Evolutionary conservation across 1,140 invertebrate genomes (phyloP).

Genomic region (Euborellia annulipes): DNA sequence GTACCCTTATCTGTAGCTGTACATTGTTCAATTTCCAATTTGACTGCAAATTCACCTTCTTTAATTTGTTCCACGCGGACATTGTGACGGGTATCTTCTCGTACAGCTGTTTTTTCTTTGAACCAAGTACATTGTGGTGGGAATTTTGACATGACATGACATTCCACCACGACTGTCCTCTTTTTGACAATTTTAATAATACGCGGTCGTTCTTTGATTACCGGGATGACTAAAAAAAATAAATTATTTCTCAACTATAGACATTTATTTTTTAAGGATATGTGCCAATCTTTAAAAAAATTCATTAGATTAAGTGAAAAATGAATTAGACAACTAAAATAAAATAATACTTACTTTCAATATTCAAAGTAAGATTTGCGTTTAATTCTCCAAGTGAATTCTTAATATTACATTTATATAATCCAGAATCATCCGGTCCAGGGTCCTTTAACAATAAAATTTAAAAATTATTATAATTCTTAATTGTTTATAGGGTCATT

Average conservation of each 20-base stretch:
- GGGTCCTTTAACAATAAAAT: slow-evolving; percentile 47
- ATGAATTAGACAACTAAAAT: slow-evolving; percentile 3
- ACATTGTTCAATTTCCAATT: slow-evolving; percentile 71
- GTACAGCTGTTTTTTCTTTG: slow-evolving; percentile 63
- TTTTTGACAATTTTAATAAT: slow-evolving; percentile 79
- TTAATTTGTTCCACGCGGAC: slow-evolving; percentile 59
- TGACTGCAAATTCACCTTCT: slow-evolving; percentile 74
- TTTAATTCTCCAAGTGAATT: slow-evolving; percentile 91
- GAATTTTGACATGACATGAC: slow-evolving; percentile 72
- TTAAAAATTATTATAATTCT: not conserved
- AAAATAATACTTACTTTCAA: slow-evolving; percentile 67
- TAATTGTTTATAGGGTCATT: not conserved
- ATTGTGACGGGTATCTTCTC: slow-evolving; percentile 54
- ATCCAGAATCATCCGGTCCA: slow-evolving; percentile 82
- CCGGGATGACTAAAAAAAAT: slow-evolving; percentile 62
- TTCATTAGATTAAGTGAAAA: too few species aligned
- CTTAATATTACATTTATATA: slow-evolving; percentile 97
- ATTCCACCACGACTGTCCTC: slow-evolving; percentile 79
- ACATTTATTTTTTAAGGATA: too few species aligned
- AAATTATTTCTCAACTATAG: slow-evolving; percentile 5
- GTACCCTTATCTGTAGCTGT: slow-evolving; percentile 64
- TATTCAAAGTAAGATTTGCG: slow-evolving; percentile 90
- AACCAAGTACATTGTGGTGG: slow-evolving; percentile 80
- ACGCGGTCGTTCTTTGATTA: slow-evolving; percentile 82
- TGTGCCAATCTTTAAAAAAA: too few species aligned